These are phyloP conservation scores for Blastomussa wellsi DNA, from an alignment of 92 coral and sea anemone genomes.

Conservation along the genomic window DNA sequence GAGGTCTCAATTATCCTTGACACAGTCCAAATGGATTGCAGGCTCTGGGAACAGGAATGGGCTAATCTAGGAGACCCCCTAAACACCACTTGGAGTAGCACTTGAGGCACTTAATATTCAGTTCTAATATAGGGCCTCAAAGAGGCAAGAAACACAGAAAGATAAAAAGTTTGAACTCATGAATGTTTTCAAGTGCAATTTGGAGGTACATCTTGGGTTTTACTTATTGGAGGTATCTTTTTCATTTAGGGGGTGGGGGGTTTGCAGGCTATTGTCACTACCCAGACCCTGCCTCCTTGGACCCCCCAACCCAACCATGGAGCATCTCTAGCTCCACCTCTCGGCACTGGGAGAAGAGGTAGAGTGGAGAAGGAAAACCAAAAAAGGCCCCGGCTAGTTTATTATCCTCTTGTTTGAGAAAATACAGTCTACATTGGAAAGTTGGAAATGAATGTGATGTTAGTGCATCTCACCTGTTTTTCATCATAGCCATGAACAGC, in stretches of 20 bases:
- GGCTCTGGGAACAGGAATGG: no score
- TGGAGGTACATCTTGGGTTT: neutral
- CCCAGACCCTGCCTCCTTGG: no score
- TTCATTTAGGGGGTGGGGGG: neutral
- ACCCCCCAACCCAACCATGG: neutral
- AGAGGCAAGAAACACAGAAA: neutral
- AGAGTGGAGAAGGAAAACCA: neutral
- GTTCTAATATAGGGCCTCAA: no score
- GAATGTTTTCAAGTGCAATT: neutral
- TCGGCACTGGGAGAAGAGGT: neutral
- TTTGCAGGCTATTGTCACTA: no score
- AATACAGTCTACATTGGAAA: neutral
- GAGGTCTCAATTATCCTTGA: no score
- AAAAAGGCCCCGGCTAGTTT: neutral
- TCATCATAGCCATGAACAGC: slow-evolving; percentile 85
- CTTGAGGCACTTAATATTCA: no score
- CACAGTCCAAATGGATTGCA: no score
- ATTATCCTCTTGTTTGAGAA: neutral
- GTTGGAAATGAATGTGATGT: neutral
- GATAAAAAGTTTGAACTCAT: neutral
- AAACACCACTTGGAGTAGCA: neutral
- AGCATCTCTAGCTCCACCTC: neutral
- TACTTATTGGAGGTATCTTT: neutral
- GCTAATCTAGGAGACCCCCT: no score
- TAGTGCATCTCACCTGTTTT: slow-evolving; percentile 53